These are phyloP conservation scores for Xestia sexstrigata DNA, from an alignment of 2,888 invertebrate genomes.

Conservation along the genomic window DNA sequence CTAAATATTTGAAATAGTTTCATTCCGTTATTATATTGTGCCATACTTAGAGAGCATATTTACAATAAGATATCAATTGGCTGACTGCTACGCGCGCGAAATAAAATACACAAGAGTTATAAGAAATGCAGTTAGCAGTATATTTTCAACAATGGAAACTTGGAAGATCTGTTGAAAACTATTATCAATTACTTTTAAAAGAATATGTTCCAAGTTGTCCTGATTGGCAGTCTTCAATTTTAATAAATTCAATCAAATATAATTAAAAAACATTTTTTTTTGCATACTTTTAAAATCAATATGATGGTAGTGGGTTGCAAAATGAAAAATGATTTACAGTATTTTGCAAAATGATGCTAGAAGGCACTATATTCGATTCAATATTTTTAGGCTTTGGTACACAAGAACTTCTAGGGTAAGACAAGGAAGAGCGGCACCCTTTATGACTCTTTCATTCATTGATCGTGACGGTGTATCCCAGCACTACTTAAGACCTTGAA, in stretches of 20 bases:
- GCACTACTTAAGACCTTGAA: not conserved
- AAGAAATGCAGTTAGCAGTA: slow-evolving; percentile 31
- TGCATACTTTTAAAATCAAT: not conserved
- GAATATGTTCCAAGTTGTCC: slow-evolving; percentile 7
- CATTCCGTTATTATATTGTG: slow-evolving; percentile 1
- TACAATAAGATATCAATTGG: not conserved
- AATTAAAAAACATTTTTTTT: too few species aligned
- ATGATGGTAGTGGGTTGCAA: not conserved
- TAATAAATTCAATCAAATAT: slow-evolving; percentile 3
- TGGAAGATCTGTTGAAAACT: not conserved
- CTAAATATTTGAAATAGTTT: not conserved
- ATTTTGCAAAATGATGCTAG: not conserved
- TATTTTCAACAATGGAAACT: slow-evolving; percentile 5
- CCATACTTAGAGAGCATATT: slow-evolving; percentile 30
- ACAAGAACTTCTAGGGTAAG: not conserved
- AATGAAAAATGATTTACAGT: not conserved
- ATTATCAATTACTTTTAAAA: not conserved
- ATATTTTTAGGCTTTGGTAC: not conserved
- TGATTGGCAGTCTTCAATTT: slow-evolving; percentile 18
- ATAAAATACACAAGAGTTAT: not conserved
- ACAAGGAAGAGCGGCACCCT: not conserved
- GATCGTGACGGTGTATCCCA: not conserved
- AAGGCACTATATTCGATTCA: slow-evolving; percentile 13
- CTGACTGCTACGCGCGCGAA: not conserved
- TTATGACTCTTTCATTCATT: not conserved